Evolutionary conservation across 2,113 vertebrate genomes (phyloP), one percentile per base, ranked within the genome.

Genomic region (Lepidothrix coronata): DNA sequence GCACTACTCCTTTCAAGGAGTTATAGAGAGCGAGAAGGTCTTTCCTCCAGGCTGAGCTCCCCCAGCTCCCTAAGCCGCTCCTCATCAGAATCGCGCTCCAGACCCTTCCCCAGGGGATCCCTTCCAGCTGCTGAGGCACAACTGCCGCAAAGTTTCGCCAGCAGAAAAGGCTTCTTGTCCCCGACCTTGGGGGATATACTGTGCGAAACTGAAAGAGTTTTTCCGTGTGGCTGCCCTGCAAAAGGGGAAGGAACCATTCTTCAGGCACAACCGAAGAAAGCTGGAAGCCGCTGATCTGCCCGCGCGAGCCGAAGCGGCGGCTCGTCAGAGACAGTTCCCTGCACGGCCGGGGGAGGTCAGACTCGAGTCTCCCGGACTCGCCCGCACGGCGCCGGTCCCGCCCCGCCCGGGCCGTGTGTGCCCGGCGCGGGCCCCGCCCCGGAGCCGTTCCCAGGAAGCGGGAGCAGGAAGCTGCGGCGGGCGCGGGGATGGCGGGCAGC

Each of bases 241-340:
- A 16, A 22, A 52, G 12, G 12, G 11, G 31, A 58, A 43, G 30
- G 33, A 48, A 27, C 20, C 8, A 15, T 9, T 13, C 23, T 23
- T 12, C 24, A 5, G 12, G 3, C 12, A 2, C 20, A 7, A 2
- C 22, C 4, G 21, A 20, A 33, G 6, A 7, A 8, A 19, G 4
- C 5, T 0, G 3, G 14, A 4, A 14, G 25, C 18, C 2, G 2
- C 4, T 6, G 2, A 5, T 2, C 6, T 1, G 5, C 55, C 3
- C 4, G 6, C 7, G 44, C 13, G 2, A 21, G 65, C 16, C 3
- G 43, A 2, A 4, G 19, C 2, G 9, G 15, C 27, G 11, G 16
- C 1, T 3, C 2, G 4, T 5, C 51, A 9, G 51, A 8, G 51
- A 6, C 49, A 16, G 49, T 9, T 51, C 49, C 24, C 49, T 27